Evolutionary conservation across 2,888 invertebrate genomes (phyloP).

Genomic region (Drosophila sordidapex): DNA sequence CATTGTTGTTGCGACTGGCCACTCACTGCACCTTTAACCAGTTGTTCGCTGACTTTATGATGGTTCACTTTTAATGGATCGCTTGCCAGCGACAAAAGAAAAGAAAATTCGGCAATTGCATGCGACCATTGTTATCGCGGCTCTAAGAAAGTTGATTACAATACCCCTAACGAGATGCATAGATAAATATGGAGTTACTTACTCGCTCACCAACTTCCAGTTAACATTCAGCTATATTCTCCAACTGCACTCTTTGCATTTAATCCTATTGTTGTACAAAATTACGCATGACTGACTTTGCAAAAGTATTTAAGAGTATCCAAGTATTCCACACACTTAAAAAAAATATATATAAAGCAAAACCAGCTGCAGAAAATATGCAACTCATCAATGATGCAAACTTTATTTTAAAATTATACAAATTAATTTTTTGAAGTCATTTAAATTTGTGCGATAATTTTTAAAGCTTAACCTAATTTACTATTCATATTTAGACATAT

Average conservation of each 20-base stretch:
- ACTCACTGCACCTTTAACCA: slow-evolving; percentile 26
- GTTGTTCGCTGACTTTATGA: slow-evolving; percentile 54
- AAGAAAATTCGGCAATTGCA: slow-evolving; percentile 60
- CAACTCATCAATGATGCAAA: not conserved
- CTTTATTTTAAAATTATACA: not conserved
- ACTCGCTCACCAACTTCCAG: slow-evolving; percentile 1
- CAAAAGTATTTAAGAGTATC: not conserved
- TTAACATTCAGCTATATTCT: not conserved
- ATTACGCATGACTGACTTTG: slow-evolving; percentile 2
- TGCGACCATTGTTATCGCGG: slow-evolving; percentile 61
- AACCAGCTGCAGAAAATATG: not conserved
- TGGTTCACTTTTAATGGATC: slow-evolving; percentile 68
- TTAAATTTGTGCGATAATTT: not conserved
- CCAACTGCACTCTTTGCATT: not conserved
- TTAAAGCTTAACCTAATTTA: not conserved
- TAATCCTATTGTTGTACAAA: not conserved
- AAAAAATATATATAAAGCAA: not conserved
- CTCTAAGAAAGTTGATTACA: slow-evolving; percentile 51
- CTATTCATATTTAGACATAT: not conserved
- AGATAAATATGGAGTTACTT: slow-evolving; percentile 45
- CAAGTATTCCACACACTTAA: not conserved
- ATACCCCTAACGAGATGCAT: slow-evolving; percentile 36
- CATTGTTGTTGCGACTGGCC: slow-evolving; percentile 87
- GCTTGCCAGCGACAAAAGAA: slow-evolving; percentile 31
- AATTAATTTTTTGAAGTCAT: not conserved